Evolutionary conservation across 2,113 vertebrate species (phyloP), one percentile per base, ranked within the genome.

Genomic region (Oryzias melastigma): DNA sequence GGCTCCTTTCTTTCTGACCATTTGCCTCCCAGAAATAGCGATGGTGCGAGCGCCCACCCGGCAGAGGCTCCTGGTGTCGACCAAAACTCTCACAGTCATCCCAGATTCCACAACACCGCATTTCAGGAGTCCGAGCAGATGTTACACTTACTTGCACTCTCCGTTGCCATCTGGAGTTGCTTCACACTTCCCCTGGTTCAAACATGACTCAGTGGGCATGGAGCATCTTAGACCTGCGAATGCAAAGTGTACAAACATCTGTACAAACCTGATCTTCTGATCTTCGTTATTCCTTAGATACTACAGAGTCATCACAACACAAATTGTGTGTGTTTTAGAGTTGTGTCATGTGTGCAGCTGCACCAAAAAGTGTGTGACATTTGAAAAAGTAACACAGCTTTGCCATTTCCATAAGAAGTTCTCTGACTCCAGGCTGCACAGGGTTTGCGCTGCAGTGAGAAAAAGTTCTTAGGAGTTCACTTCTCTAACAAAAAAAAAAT

Each of bases 161-260:
- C 89, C 92, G 0, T 91, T 95, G 85, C 95, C 94, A 22, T 96
- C 94, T 67, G 68, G 77, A 65, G 84, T 85, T 43, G 77, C 70
- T 82, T 94, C 93, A 71, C 97, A 99, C 66, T 66, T 94, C 74
- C 96, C 97, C 45, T 92, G 93, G 48, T 97, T 97, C 88, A 93
- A 78, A 88, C 96, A 99, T 77, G 82, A 82, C 73, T 95, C 95
- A 0, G 89, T 68, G 7, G 87, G 78, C 88, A 90, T 91, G 12
- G 84, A 92, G 81, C 92, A 93, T 92, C 85, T 82, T 52, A 90
- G 87, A 85, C 92, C 92, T 92, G 83, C 19, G 60, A 69, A 78
- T 1, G 68, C 15, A 87, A 60, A 63, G 49, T 69, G 73, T 86
- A 58, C 75, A 54, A 62, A 62, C 52, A 71, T 57, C 58, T 62